Conservation (phyloP, 2,888 invertebrate species). For the Rambutsinella grinnellia region DNA sequence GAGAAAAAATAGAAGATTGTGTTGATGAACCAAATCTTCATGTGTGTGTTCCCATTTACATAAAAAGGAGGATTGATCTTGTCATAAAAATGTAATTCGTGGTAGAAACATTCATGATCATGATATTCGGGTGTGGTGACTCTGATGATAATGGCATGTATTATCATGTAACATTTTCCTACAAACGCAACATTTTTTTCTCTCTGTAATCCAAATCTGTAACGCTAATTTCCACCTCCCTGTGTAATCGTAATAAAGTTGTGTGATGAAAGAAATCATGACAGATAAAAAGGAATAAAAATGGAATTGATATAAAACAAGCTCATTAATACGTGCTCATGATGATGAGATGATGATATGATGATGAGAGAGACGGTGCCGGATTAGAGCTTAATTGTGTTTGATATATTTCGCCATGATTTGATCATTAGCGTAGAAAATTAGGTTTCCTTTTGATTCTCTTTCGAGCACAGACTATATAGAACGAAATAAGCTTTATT, state of each 20-base stretch:
- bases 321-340: constrained; percentile 15
- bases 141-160: not conserved
- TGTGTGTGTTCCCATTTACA: not conserved
- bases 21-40: not conserved
- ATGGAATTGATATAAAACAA: constrained; percentile 23
- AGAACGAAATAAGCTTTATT: not conserved
- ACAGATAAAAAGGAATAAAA: constrained; percentile 8
- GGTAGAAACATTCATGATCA: not conserved
- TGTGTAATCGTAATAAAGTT: not conserved
- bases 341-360: constrained; percentile 6
- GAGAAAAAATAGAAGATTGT: not conserved
- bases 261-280: not conserved
- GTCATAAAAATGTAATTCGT: not conserved
- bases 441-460: constrained; percentile 33
- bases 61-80: not conserved
- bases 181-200: not conserved
- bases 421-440: constrained; percentile 45
- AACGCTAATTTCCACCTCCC: not conserved
- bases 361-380: constrained; percentile 1
- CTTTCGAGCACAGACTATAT: not conserved
- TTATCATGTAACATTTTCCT: not conserved
- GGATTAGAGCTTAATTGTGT: constrained; percentile 43
- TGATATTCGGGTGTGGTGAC: not conserved
- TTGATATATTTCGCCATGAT: constrained; percentile 49
- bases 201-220: not conserved